Percentiles rank a stretch among this genome's conserved stretches.
Evolutionary conservation across 1,140 invertebrate species (phyloP).

Genomic region (Bombus superbus): DNA sequence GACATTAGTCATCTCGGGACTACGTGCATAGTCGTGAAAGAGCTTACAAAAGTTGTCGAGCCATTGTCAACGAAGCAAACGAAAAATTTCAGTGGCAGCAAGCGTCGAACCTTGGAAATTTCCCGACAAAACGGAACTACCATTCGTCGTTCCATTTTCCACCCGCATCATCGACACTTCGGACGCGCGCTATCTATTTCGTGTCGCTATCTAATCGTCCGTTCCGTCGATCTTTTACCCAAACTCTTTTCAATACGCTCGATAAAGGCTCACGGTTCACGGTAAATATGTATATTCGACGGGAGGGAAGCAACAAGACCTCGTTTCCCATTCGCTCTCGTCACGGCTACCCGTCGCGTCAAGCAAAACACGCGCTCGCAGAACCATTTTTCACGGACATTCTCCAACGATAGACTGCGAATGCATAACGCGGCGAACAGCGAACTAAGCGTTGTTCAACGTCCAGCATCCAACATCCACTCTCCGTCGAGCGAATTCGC

Average conservation of each 20-base stretch:
- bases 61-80: background rate
- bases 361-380: constrained; percentile 26
- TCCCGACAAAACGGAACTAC: background rate
- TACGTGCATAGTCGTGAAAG: background rate
- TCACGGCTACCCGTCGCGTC: constrained; percentile 9
- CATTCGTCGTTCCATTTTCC: background rate
- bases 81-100: too few relatives aligned
- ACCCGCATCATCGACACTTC: constrained; percentile 11
- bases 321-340: constrained; percentile 21
- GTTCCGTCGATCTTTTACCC: constrained; percentile 15
- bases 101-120: background rate
- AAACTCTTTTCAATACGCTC: constrained; percentile 42
- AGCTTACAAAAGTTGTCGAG: background rate
- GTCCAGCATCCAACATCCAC: constrained; percentile 29
- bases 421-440: constrained; percentile 37
- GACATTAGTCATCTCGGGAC: too few relatives aligned
- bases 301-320: background rate
- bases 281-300: constrained; percentile 40
- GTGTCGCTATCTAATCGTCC: constrained; percentile 35
- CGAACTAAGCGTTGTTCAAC: constrained; percentile 58
- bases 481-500: constrained; percentile 1
- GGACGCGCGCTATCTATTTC: constrained; percentile 11
- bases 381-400: constrained; percentile 49
- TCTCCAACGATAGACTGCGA: constrained; percentile 44
- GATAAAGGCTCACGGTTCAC: constrained; percentile 36